Conservation (phyloP, 1,140 invertebrate species). For the Popillia japonica region DNA sequence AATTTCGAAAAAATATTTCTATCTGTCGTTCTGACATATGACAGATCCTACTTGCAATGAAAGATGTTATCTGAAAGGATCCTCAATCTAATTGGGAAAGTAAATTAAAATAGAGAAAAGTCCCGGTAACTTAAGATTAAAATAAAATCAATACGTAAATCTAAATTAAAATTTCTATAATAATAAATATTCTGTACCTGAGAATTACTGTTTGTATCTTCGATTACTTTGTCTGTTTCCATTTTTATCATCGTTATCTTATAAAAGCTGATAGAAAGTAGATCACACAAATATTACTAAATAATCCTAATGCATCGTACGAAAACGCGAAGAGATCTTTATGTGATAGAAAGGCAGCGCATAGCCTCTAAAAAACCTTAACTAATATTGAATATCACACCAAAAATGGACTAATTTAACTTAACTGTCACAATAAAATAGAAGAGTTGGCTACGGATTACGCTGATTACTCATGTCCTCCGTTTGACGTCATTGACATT, state of each 20-base stretch:
- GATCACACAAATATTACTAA: constrained; percentile 37
- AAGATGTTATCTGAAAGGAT: neutral
- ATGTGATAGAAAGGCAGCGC: constrained; percentile 18
- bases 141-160: no score
- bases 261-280: constrained; percentile 42
- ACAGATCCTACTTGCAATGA: neutral
- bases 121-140: no score
- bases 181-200: constrained; percentile 60
- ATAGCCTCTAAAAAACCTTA: constrained; percentile 36
- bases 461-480: constrained; percentile 39
- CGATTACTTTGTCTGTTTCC: constrained; percentile 72
- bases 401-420: constrained; percentile 28
- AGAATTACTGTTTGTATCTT: constrained; percentile 66
- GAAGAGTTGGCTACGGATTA: constrained; percentile 38
- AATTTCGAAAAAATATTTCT: neutral
- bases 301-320: constrained; percentile 34
- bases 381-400: constrained; percentile 32
- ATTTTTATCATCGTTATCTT: constrained; percentile 66
- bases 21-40: constrained; percentile 10
- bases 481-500: constrained; percentile 35
- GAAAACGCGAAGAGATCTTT: constrained; percentile 25
- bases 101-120: neutral
- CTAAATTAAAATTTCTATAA: no score
- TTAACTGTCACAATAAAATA: constrained; percentile 39
- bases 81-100: neutral